Conservation (phyloP, 2,888 invertebrate species). For the Phyllotreta striolata region DNA sequence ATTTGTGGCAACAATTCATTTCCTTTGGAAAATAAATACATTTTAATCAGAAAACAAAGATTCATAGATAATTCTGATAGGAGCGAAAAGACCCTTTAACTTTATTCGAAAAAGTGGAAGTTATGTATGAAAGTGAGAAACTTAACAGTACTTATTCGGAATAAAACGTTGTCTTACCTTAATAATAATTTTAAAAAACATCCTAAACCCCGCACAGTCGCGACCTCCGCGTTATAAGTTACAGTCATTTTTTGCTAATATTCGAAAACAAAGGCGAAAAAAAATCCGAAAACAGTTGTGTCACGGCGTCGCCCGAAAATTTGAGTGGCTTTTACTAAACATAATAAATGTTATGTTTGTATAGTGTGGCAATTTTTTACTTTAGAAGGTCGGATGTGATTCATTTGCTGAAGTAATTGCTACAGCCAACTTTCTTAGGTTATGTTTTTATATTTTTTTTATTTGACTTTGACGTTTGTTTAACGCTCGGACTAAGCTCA, state of each 20-base stretch:
- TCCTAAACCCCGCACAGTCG: conserved; percentile 73
- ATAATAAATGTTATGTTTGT: conserved; percentile 19
- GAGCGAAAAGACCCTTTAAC: not conserved
- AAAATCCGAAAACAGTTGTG: not conserved
- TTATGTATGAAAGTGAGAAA: conserved; percentile 1
- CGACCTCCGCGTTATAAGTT: conserved; percentile 53
- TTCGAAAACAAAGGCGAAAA: not conserved
- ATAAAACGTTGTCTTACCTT: conserved; percentile 66
- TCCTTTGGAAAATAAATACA: conserved; percentile 1
- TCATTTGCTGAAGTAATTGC: conserved; percentile 14
- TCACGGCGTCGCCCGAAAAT: conserved; percentile 11
- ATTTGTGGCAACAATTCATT: not conserved
- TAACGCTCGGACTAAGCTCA: not conserved
- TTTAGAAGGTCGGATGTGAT: conserved; percentile 21
- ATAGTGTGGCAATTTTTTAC: conserved; percentile 14
- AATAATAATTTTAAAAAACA: conserved; percentile 85
- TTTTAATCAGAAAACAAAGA: conserved; percentile 9
- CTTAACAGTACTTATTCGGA: not conserved
- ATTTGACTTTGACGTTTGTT: not conserved
- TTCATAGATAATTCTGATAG: no score
- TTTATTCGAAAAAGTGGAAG: not conserved
- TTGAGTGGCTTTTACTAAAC: conserved; percentile 17
- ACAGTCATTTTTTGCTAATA: conserved; percentile 49
- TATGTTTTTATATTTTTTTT: conserved; percentile 13
- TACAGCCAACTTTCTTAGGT: conserved; percentile 18